These are phyloP conservation scores for Mesorhabditis belari DNA, from an alignment of 2,888 invertebrate species.

Conservation along the genomic window DNA sequence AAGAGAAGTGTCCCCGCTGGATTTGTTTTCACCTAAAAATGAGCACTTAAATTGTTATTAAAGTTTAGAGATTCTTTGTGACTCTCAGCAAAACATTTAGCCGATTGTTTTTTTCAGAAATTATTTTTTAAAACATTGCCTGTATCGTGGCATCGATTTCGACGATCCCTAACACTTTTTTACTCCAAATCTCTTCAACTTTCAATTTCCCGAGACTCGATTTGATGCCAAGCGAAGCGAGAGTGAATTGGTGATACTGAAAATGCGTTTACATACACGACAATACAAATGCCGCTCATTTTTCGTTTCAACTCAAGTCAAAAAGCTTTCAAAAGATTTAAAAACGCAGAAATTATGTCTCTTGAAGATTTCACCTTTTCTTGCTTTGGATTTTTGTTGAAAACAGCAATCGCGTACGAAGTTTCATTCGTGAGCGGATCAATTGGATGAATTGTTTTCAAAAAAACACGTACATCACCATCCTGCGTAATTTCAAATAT, in stretches of 20 bases:
- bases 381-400: background rate
- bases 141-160: background rate
- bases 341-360: background rate
- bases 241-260: background rate
- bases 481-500: too few relatives aligned
- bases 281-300: background rate
- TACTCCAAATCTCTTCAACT: background rate
- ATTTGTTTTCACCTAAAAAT: background rate
- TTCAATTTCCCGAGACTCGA: background rate
- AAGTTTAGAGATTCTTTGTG: background rate
- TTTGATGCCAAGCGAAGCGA: background rate
- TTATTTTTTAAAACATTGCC: too few relatives aligned
- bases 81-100: background rate
- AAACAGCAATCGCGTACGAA: background rate
- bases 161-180: background rate
- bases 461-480: background rate
- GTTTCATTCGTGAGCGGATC: background rate
- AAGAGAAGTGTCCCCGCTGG: background rate
- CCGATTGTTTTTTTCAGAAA: background rate
- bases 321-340: too few relatives aligned
- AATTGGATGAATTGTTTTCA: background rate
- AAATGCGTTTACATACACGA: background rate
- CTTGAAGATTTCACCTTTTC: too few relatives aligned
- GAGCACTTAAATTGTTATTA: background rate
- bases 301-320: too few relatives aligned